Base-by-base conservation (phyloP, 2,797 vertebrate species). In the Gadopsis marmoratus region DNA sequence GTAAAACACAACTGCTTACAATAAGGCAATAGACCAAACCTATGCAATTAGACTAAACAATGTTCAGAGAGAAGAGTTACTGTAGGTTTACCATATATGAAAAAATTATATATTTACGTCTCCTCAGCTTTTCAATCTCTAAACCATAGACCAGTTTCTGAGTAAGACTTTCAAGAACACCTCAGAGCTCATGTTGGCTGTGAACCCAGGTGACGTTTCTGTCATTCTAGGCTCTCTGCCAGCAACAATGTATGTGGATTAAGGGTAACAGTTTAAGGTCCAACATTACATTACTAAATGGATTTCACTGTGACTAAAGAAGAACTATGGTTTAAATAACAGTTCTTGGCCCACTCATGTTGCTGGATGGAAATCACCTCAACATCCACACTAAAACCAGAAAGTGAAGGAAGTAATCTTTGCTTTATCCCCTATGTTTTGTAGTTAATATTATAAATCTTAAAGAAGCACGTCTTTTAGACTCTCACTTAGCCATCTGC, bases 331-430 rank as follows among this genome's bases (percentile, higher is more conserved):
- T 88, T 91, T 91, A 88, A 90, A 90, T 86, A 90, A 91, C 78
- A 90, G 91, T 91, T 91, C 83, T 91, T 90, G 89, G 89, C 91
- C 91, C 90, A 89, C 85, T 84, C 79, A 78, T 50, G 78, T 85
- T 71, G 65, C 68, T 82, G 82, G 84, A 84, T 86, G 70, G 86
- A 91, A 92, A 89, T 80, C 80, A 78, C 71, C 83, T 82, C 82
- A 72, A 81, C 60, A 85, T 86, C 79, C 84, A 89, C 80, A 77
- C 79, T 61, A 74, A 84, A 73, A 63, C 62, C 74, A 72, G 78
- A 91, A 91, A 82, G 65, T 75, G 71, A 89, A 88, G 75, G 73
- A 88, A 83, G 81, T 85, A 76, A 80, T 86, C 65, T 85, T 75
- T 83, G 84, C 64, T 69, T 82, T 76, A n/a, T 86, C 91, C 83